These are phyloP conservation scores for Mylabris sibirica DNA, from an alignment of 2,888 invertebrate genomes.

Conservation along the genomic window DNA sequence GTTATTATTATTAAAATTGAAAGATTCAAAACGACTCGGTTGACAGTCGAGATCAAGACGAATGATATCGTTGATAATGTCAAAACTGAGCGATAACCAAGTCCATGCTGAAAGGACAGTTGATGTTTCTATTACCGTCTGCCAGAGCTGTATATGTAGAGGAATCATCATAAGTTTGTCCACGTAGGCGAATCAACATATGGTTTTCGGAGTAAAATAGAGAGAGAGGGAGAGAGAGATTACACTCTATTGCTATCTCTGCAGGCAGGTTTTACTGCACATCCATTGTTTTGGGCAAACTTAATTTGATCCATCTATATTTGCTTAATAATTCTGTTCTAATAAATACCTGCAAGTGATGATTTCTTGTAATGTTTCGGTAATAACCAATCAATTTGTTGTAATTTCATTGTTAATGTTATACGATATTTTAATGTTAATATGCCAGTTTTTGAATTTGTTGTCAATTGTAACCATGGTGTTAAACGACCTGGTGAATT, in stretches of 20 bases:
- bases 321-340: background rate
- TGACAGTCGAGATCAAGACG: conserved; percentile 60
- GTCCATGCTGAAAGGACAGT: conserved; percentile 57
- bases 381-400: conserved; percentile 59
- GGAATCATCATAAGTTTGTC: no score
- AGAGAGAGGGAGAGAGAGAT: no score
- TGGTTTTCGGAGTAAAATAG: no score
- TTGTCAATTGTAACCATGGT: conserved; percentile 60
- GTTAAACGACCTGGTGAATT: conserved; percentile 61
- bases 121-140: no score
- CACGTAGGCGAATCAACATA: no score
- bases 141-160: no score
- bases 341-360: conserved; percentile 54
- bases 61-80: conserved; percentile 55
- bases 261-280: no score
- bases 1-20: conserved; percentile 44
- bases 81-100: conserved; percentile 58
- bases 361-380: conserved; percentile 59
- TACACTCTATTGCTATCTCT: no score
- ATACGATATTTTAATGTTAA: conserved; percentile 58
- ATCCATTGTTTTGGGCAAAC: no score
- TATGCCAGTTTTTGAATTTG: conserved; percentile 59
- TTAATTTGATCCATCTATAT: no score
- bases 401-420: conserved; percentile 53
- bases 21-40: conserved; percentile 57